These are phyloP conservation scores for Iphiclides podalirius DNA, from an alignment of 2,888 invertebrate genomes.

Conservation along the genomic window DNA sequence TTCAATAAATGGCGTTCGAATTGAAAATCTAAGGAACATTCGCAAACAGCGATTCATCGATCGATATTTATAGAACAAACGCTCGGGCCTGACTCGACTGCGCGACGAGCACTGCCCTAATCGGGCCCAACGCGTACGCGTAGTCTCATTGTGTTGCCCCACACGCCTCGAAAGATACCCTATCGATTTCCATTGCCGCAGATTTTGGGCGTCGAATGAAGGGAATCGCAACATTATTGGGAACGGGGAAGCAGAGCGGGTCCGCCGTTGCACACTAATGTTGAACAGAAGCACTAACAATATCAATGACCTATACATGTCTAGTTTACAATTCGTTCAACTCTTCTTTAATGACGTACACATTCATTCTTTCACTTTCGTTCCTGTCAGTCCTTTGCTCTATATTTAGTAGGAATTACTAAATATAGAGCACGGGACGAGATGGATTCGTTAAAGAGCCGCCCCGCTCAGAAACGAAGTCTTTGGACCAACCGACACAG, in stretches of 20 bases:
- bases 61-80: slow-evolving; percentile 23
- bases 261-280: not conserved
- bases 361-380: too few relatives aligned
- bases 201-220: not conserved
- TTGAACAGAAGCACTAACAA: not conserved
- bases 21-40: slow-evolving; percentile 25
- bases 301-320: not conserved
- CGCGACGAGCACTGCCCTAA: not conserved
- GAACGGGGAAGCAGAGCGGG: not conserved
- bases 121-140: not conserved
- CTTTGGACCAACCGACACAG: too few relatives aligned
- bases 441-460: too few relatives aligned
- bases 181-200: not conserved
- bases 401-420: too few relatives aligned
- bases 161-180: not conserved
- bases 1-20: slow-evolving; percentile 45
- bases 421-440: too few relatives aligned
- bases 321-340: too few relatives aligned
- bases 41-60: slow-evolving; percentile 22
- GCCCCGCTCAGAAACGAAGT: too few relatives aligned
- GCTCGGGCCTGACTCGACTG: slow-evolving; percentile 15
- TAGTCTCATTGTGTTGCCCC: not conserved
- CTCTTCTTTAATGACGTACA: too few relatives aligned
- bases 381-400: too few relatives aligned
- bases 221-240: too few relatives aligned